Evolutionary conservation across 1,140 invertebrate genomes (phyloP), one percentile per base, ranked within the genome.

Genomic region (Kradibia gibbosae): DNA sequence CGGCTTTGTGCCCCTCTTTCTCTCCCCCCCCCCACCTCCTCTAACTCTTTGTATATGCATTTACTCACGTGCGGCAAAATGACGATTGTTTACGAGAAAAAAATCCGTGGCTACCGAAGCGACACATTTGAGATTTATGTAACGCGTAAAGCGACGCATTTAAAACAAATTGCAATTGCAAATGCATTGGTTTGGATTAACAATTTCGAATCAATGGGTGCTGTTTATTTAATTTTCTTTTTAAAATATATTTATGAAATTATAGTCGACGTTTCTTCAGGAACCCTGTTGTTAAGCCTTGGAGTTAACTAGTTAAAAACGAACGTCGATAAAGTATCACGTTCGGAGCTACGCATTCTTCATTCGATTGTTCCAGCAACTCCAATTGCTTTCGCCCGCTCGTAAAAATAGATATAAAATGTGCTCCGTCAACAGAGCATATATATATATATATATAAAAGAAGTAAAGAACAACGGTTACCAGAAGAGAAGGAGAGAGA

Each of bases 341-440:
- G 73, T 82, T 80, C 45, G 71, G 60, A 42, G 65, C 71, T 53
- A 73, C 36, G 78, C 81, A 83, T 80, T 80, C 79, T 77, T 76
- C 48, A 36, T 39, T 78, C 48, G 65, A 78, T 78, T 67, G 45
- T 70, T 50, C 45, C 42, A 36, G 62, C 81, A 76, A 77, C 50
- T 75, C 65, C 65, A 71, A 78, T 78, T 57, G 73, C 73, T 42
- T 57, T 55, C 65, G 62, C 31, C 34, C 22, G 53, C 31, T 60
- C 65, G 62, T 71, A 78, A 78, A 78, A 78, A 71, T 78, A 78
- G 77, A 78, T 71, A 78, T 78, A 71, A 78, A 78, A 78, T 78
- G 67, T 36, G 62, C 34, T 55, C 31, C 3, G 45, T 60, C 60
- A 20, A 36, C 74, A 25, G 28, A 65, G 28, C 28, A 34, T 34